Evolutionary conservation across 2,797 vertebrate species (phyloP).

Genomic region (Melanogrammus aeglefinus): DNA sequence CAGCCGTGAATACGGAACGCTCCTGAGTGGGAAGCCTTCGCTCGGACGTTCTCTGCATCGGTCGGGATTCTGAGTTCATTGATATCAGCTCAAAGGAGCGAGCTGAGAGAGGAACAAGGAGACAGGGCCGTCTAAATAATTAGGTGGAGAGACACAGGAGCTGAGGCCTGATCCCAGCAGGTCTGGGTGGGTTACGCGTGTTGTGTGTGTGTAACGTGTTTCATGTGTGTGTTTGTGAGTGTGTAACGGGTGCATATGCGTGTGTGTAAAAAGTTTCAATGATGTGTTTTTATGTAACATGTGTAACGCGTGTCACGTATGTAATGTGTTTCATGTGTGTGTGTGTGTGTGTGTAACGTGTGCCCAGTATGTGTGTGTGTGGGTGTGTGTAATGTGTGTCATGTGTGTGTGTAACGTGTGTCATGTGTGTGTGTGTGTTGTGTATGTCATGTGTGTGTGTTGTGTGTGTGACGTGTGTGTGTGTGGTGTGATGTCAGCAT

Average conservation of each 20-base stretch:
- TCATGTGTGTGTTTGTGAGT: too few species aligned
- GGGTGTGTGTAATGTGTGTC: too few species aligned
- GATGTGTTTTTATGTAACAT: slow-evolving; percentile 4
- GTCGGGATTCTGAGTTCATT: slow-evolving; percentile 64
- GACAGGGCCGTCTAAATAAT: slow-evolving; percentile 72
- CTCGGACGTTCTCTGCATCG: slow-evolving; percentile 59
- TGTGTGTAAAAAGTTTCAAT: slow-evolving; percentile 4
- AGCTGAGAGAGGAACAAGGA: slow-evolving; percentile 69
- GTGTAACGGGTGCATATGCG: neutral
- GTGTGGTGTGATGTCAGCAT: too few species aligned
- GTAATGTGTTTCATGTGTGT: neutral
- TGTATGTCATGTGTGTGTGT: too few species aligned
- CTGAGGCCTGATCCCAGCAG: slow-evolving; percentile 46
- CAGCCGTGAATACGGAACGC: neutral
- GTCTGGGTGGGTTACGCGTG: neutral
- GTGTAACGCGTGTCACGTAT: slow-evolving; percentile 11
- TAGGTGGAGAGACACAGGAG: slow-evolving; percentile 59
- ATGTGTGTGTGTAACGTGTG: too few species aligned
- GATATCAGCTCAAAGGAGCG: slow-evolving; percentile 69
- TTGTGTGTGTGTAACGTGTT: too few species aligned
- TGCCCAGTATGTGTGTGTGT: too few species aligned
- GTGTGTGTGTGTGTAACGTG: too few species aligned
- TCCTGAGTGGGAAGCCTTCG: slow-evolving; percentile 34
- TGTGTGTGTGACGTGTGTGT: too few species aligned
- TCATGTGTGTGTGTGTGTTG: too few species aligned